Evolutionary conservation across 2,888 invertebrate species (phyloP), one percentile per base, ranked within the genome.

Genomic region (Lithosia quadra): DNA sequence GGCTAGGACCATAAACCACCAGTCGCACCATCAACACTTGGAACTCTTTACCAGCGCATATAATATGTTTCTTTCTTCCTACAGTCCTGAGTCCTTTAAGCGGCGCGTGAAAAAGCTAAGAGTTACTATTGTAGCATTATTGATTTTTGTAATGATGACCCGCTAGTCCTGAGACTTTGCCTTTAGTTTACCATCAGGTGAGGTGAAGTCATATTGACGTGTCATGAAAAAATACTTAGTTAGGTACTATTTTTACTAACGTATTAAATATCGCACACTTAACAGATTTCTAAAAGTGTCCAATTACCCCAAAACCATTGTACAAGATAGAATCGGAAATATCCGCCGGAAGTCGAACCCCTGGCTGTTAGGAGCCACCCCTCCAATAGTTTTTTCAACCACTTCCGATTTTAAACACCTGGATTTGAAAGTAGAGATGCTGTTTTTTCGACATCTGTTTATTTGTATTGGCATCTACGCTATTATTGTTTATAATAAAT

Each of bases 331-430:
- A 77, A 80, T 80, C 80, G 78, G 63, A 70, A 28, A 56, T 59
- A 56, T 80, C 79, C 79, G 76, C 18, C 79, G 79, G 79, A 79
- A 71, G 68, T 72, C 22, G 61, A 60, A 63, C 70, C 69, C 71
- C 74, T 63, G n/a, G 24, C n/a, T 36, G 22, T 59, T 53, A 56
- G 24, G 9, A 62, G 15, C 39, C 67, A 65, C 65, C 63, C 76
- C 65, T 77, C 69, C 69, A 49, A 11, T 11, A 21, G 55, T 43
- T 68, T 75, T 79, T 74, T 76, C 69, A 69, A 74, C 58, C 49
- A 74, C 71, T 74, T 79, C 78, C 78, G 73, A 80, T 64, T 76
- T 69, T 22, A 60, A 65, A 24, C 79, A 80, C 78, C 80, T 80
- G 80, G 80, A 58, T 67, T 63, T 34, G 62, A 7, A 21, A 69